phyloP scores from a whole-genome alignment of 2,113 vertebrate species.

The Sylvietta virens region DNA sequence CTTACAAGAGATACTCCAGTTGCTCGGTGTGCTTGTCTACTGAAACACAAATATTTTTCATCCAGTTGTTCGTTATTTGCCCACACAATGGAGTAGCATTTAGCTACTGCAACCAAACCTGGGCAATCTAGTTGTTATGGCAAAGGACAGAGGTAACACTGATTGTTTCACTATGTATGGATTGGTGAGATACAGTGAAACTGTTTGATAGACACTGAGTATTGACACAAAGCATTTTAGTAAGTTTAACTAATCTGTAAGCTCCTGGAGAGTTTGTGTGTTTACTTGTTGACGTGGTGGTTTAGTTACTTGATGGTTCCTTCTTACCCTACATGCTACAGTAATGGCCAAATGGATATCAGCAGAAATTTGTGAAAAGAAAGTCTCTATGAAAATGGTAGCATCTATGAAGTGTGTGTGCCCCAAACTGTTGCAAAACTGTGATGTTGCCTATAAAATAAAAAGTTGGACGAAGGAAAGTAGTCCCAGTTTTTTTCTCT shows the following conservation, averaged over 20 bases:
- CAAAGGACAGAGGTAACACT: not conserved
- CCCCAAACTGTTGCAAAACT: not conserved
- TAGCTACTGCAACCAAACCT: not conserved
- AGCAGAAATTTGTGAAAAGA: not conserved
- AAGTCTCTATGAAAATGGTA: not conserved
- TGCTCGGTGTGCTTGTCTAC: not conserved
- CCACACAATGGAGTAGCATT: not conserved
- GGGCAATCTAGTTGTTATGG: not conserved
- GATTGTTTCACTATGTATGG: not conserved
- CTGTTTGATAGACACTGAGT: not conserved
- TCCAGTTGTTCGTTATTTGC: not conserved
- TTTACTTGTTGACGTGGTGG: not conserved
- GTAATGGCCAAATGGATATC: not conserved
- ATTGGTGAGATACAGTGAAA: not conserved
- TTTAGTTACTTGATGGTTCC: not conserved
- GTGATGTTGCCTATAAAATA: not conserved
- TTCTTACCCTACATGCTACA: not conserved
- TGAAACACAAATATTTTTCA: not conserved
- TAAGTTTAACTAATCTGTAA: not conserved
- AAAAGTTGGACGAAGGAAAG: not conserved
- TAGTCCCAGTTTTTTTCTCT: not conserved
- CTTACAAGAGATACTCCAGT: not conserved
- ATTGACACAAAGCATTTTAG: not conserved
- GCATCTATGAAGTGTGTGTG: not conserved
- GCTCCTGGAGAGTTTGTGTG: not conserved